These are phyloP conservation scores for Macrophya alboannulata DNA, from an alignment of 2,888 invertebrate genomes.

Conservation along the genomic window DNA sequence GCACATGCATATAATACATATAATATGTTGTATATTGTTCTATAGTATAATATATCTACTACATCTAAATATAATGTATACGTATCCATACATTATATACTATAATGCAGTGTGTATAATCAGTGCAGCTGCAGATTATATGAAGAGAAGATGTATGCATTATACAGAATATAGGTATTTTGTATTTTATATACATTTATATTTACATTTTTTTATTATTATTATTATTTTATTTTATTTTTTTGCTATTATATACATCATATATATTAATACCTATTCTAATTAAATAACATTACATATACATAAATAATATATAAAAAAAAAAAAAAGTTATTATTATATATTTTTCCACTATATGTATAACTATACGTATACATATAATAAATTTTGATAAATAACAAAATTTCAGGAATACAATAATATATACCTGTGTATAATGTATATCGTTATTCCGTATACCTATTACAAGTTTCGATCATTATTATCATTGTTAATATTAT, in stretches of 20 bases:
- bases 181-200: too few species aligned
- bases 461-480: slow-evolving; percentile 7
- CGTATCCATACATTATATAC: not conserved
- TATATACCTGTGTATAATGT: slow-evolving; percentile 70
- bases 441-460: not conserved
- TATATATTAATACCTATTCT: not conserved
- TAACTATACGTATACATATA: not conserved
- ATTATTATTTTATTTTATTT: not conserved
- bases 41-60: not conserved
- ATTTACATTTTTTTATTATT: not conserved
- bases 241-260: not conserved
- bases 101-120: not conserved
- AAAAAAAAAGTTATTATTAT: slow-evolving; percentile 59
- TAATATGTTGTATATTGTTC: not conserved
- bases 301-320: slow-evolving; percentile 57
- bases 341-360: not conserved
- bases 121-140: not conserved
- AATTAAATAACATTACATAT: not conserved
- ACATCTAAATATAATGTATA: not conserved
- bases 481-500: not conserved
- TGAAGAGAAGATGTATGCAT: not conserved
- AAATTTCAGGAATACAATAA: slow-evolving; percentile 62
- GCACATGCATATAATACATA: too few species aligned
- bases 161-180: not conserved
- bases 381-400: not conserved